These are phyloP conservation scores for Centropus bengalensis DNA, from an alignment of 2,113 vertebrate species.

Conservation along the genomic window DNA sequence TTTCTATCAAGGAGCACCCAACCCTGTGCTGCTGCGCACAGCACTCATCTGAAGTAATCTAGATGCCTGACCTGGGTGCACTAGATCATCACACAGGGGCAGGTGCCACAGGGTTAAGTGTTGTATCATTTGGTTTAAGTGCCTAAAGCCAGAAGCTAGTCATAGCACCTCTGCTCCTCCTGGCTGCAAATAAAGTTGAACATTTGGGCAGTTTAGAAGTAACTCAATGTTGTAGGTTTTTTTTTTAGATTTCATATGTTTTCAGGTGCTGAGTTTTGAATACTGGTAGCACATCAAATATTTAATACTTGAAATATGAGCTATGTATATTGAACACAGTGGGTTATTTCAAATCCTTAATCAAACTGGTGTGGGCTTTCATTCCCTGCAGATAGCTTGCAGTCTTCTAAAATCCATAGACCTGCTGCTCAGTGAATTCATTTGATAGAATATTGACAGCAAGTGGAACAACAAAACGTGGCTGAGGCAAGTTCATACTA, in stretches of 20 bases:
- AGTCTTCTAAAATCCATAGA: background rate
- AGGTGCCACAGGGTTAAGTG: background rate
- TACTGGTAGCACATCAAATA: background rate
- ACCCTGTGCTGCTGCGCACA: rapidly evolving
- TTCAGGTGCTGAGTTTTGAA: background rate
- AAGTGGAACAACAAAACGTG: background rate
- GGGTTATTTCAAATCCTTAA: background rate
- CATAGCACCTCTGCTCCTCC: background rate
- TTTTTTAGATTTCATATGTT: background rate
- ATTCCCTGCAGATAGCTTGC: background rate
- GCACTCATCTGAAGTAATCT: background rate
- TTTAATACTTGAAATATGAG: background rate
- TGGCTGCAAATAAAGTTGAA: background rate
- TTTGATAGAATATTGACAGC: background rate
- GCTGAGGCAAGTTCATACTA: background rate
- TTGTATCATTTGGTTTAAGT: rapidly evolving
- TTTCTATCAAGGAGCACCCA: background rate
- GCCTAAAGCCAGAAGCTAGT: background rate
- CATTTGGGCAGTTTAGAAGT: background rate
- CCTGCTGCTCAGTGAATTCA: background rate
- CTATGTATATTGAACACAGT: background rate
- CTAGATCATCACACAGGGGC: background rate
- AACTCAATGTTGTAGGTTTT: background rate
- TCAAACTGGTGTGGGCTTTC: background rate
- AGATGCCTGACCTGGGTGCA: background rate